phyloP scores from a whole-genome alignment of 2,113 vertebrate species.

The Marmota monax region DNA sequence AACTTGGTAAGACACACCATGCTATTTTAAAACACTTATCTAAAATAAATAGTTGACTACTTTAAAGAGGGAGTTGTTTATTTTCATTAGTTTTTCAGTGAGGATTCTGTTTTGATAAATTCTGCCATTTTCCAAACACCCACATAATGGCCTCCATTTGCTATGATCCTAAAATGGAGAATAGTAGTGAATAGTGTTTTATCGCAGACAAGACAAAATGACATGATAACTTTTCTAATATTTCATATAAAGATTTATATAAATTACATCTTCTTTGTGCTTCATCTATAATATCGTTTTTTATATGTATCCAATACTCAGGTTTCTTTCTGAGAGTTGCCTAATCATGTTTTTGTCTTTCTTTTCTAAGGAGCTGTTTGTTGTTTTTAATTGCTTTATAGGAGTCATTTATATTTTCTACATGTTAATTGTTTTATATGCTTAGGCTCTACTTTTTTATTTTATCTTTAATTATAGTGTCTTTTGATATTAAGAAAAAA shows the following conservation, averaged over 20 bases:
- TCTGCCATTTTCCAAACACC: background rate
- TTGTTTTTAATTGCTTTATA: conserved; percentile 1
- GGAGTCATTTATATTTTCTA: background rate
- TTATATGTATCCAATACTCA: background rate
- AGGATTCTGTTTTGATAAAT: background rate
- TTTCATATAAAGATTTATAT: background rate
- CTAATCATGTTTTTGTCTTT: background rate
- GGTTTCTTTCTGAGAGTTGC: background rate
- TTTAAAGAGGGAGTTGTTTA: background rate
- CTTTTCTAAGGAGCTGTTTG: background rate
- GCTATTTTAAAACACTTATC: background rate
- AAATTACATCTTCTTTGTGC: background rate
- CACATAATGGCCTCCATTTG: background rate
- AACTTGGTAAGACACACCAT: background rate
- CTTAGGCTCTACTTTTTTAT: background rate
- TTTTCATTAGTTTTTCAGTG: background rate
- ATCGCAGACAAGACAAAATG: background rate
- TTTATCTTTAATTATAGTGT: background rate
- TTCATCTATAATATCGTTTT: background rate
- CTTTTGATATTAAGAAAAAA: background rate
- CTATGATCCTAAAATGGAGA: background rate
- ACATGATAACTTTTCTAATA: background rate
- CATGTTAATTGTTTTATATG: background rate
- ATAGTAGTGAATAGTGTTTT: background rate
- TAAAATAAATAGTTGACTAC: background rate